phyloP scores from a whole-genome alignment of 2,888 invertebrate species.

The Sinohyriopsis cumingii region DNA sequence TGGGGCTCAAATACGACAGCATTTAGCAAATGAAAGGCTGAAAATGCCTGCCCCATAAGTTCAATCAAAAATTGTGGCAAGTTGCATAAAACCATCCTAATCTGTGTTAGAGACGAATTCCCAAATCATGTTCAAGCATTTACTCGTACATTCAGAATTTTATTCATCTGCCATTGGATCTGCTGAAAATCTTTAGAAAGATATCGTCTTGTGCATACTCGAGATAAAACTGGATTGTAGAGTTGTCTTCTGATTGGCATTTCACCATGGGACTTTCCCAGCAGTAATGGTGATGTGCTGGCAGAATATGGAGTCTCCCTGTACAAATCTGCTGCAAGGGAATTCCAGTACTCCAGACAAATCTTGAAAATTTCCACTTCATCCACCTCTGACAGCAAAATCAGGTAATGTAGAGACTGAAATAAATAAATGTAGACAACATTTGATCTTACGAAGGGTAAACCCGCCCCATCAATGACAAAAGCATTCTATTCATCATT shows the following conservation, averaged over 20 bases:
- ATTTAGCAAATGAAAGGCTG: no score
- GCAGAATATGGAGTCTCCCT: conserved; percentile 84
- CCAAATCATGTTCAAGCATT: conserved; percentile 1
- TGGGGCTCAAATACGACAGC: no score
- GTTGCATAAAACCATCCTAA: not conserved
- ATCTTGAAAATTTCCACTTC: conserved; percentile 99
- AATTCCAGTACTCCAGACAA: conserved; percentile 99
- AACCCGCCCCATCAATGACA: not conserved
- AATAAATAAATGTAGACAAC: conserved; percentile 13
- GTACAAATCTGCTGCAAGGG: conserved; percentile 92
- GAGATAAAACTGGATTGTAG: conserved; percentile 72
- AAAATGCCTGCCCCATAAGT: no score
- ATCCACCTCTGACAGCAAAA: conserved; percentile 90
- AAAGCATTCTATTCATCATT: no score
- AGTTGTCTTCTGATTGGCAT: conserved; percentile 69
- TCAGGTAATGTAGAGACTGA: conserved; percentile 72
- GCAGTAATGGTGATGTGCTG: conserved; percentile 69
- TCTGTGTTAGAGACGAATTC: not conserved
- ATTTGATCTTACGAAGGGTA: no score
- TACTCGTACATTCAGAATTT: not conserved
- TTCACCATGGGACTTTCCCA: conserved; percentile 62
- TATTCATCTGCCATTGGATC: not conserved
- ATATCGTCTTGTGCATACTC: conserved; percentile 52
- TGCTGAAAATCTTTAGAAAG: not conserved
- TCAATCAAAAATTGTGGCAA: no score